These are phyloP conservation scores for Enteromius mattozi DNA, from an alignment of 2,797 vertebrate species.

Conservation along the genomic window DNA sequence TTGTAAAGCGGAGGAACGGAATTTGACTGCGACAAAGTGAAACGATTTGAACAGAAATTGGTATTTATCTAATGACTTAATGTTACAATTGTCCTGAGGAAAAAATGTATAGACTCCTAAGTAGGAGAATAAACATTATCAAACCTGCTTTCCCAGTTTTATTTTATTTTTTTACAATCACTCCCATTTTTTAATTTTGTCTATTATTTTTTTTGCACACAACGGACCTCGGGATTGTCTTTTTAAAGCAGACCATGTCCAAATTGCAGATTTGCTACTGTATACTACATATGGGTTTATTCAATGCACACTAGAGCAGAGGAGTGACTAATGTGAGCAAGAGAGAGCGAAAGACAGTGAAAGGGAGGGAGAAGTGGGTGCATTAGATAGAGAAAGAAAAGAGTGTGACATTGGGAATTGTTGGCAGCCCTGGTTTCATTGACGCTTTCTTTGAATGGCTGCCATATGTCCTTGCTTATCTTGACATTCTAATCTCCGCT, in stretches of 20 bases:
- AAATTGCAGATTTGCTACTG: constrained; percentile 36
- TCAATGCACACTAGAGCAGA: constrained; percentile 39
- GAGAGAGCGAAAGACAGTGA: constrained; percentile 32
- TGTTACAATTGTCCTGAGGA: neutral
- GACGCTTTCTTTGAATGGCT: constrained; percentile 59
- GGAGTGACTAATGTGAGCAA: constrained; percentile 48
- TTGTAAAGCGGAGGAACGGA: constrained; percentile 30
- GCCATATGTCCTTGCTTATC: constrained; percentile 75
- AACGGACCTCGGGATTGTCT: neutral
- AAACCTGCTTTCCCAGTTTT: constrained; percentile 3
- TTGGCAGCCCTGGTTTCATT: constrained; percentile 66
- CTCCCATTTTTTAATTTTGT: neutral
- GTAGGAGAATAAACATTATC: constrained; percentile 13
- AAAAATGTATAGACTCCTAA: constrained; percentile 16
- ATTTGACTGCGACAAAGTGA: constrained; percentile 21
- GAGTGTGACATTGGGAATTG: constrained; percentile 59
- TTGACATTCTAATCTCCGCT: constrained; percentile 77
- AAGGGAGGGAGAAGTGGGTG: constrained; percentile 46
- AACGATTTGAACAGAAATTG: constrained; percentile 6
- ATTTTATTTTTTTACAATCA: constrained; percentile 24
- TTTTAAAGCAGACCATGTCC: constrained; percentile 28
- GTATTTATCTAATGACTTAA: constrained; percentile 33
- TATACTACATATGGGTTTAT: constrained; percentile 52
- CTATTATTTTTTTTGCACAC: neutral
- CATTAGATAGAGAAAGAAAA: constrained; percentile 53